Conservation (phyloP, 1,140 invertebrate genomes). For the Atta colombica region DNA sequence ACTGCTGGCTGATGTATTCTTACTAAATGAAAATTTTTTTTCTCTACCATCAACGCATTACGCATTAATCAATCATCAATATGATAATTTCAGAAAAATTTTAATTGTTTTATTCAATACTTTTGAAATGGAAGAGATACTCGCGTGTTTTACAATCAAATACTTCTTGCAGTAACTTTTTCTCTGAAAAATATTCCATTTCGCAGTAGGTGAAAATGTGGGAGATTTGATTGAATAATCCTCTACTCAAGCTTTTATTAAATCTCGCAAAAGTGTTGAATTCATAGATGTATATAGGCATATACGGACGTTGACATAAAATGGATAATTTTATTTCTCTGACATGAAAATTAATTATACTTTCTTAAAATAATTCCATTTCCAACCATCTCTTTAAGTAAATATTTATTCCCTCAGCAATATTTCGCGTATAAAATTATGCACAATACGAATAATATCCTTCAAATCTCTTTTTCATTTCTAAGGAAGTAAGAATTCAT, state of each 20-base stretch:
- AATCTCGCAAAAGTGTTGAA: conserved; percentile 37
- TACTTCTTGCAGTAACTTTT: background rate
- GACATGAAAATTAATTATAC: conserved; percentile 44
- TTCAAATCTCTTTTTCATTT: conserved; percentile 13
- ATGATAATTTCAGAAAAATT: background rate
- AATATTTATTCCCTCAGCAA: background rate
- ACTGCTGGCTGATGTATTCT: background rate
- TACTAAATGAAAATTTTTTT: background rate
- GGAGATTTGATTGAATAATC: conserved; percentile 21
- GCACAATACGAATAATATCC: background rate
- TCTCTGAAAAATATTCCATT: conserved; percentile 17
- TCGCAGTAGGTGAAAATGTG: conserved; percentile 12
- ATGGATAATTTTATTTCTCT: conserved; percentile 40
- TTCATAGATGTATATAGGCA: conserved; percentile 14
- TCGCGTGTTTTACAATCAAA: background rate
- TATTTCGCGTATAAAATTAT: conserved; percentile 17
- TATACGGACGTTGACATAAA: conserved; percentile 16
- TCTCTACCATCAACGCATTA: background rate
- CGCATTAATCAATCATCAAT: background rate
- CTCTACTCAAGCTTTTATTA: conserved; percentile 33
- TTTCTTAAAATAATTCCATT: conserved; percentile 21
- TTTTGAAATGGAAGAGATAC: background rate
- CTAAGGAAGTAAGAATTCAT: conserved; percentile 8
- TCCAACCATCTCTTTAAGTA: conserved; percentile 10
- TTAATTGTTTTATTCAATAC: background rate